These are phyloP conservation scores for Diachrysia chrysitis DNA, from an alignment of 2,888 invertebrate genomes.

Conservation along the genomic window DNA sequence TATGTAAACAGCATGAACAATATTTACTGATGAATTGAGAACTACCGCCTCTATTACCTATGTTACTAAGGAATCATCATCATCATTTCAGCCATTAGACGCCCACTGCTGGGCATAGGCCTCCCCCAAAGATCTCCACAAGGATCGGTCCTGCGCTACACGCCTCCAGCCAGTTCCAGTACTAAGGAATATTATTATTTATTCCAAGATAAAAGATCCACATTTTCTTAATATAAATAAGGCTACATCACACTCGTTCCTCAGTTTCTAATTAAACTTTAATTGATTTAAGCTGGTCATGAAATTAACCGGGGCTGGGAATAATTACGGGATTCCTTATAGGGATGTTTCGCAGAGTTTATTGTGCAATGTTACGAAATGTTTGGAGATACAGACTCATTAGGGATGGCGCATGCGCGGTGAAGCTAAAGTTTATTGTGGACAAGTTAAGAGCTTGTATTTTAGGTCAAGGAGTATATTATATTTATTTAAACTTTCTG, in stretches of 20 bases:
- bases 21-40: no score
- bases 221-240: conserved; percentile 3
- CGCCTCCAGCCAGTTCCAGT: no score
- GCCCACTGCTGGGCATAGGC: no score
- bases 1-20: no score
- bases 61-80: no score
- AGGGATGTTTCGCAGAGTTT: not conserved
- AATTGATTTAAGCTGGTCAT: conserved; percentile 25
- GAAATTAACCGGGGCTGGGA: conserved; percentile 11
- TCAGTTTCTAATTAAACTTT: conserved; percentile 30
- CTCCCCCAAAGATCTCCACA: no score
- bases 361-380: conserved; percentile 1
- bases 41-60: no score
- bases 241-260: not conserved
- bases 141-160: no score
- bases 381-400: not conserved
- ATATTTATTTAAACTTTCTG: not conserved
- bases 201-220: not conserved
- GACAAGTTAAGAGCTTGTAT: not conserved
- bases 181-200: no score
- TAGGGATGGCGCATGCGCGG: not conserved
- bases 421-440: no score
- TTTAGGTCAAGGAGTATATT: not conserved
- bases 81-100: no score
- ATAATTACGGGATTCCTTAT: conserved; percentile 23